These are phyloP conservation scores for Choristoneura rosaceana DNA, from an alignment of 2,888 invertebrate species.

Conservation along the genomic window DNA sequence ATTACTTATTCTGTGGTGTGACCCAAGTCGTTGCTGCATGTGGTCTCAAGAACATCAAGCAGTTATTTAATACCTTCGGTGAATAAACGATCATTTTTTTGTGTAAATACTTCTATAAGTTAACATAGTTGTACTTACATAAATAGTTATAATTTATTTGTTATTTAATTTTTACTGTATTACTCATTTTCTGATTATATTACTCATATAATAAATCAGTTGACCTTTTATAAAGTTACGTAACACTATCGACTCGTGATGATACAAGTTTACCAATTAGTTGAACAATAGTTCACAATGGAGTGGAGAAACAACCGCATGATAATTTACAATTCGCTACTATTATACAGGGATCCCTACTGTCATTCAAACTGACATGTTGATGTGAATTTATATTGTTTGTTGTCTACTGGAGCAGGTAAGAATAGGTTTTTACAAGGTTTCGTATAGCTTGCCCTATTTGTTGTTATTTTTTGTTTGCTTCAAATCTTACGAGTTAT, in stretches of 20 bases:
- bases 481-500: too few relatives aligned
- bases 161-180: not conserved
- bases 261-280: slow-evolving; percentile 12
- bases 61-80: too few relatives aligned
- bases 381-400: slow-evolving; percentile 5
- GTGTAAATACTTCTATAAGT: too few relatives aligned
- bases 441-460: too few relatives aligned
- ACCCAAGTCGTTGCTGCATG: too few relatives aligned
- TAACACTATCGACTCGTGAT: not conserved
- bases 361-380: slow-evolving; percentile 11
- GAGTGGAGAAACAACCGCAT: slow-evolving; percentile 3
- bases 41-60: too few relatives aligned
- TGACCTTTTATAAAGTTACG: not conserved
- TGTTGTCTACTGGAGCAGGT: not conserved
- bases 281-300: slow-evolving; percentile 6
- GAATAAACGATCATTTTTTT: too few relatives aligned
- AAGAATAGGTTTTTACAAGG: not conserved
- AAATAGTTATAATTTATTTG: not conserved
- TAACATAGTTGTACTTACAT: too few relatives aligned
- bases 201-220: not conserved
- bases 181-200: too few relatives aligned
- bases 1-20: too few relatives aligned
- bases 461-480: too few relatives aligned
- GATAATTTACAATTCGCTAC: slow-evolving; percentile 5
- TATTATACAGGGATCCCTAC: slow-evolving; percentile 8